phyloP scores from a whole-genome alignment of 1,140 invertebrate genomes.

The Holotrichia oblita region DNA sequence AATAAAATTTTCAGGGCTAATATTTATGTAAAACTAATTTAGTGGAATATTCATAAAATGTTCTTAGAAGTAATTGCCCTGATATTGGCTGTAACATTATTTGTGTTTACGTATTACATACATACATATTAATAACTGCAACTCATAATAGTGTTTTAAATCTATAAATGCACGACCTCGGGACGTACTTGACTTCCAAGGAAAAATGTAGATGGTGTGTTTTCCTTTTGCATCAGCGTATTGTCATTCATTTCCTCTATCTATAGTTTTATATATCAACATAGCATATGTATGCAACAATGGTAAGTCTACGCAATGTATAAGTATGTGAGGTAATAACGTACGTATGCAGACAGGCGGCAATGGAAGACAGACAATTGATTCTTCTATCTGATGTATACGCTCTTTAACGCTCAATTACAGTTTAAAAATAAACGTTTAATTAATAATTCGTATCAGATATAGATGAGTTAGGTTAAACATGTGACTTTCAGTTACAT shows the following conservation, averaged over 20 bases:
- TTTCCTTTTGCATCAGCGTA: constrained; percentile 23
- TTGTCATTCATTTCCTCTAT: constrained; percentile 27
- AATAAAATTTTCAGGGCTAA: too few species aligned
- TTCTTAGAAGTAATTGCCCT: too few species aligned
- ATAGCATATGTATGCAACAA: background rate
- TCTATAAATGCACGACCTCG: constrained; percentile 9
- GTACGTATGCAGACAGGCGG: constrained; percentile 21
- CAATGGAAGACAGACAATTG: constrained; percentile 22
- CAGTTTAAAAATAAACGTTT: constrained; percentile 27
- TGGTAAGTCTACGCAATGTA: background rate
- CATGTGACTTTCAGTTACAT: background rate
- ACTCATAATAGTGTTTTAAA: background rate
- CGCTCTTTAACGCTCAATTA: constrained; percentile 4
- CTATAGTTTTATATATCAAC: background rate
- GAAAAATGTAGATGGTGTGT: constrained; percentile 32
- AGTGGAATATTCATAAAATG: too few species aligned
- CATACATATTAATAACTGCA: constrained; percentile 20
- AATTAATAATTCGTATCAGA: background rate
- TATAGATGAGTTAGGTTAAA: constrained; percentile 9
- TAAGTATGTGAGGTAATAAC: constrained; percentile 20
- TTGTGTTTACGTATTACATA: background rate
- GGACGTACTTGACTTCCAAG: constrained; percentile 30
- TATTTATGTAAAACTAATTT: background rate
- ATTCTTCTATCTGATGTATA: background rate
- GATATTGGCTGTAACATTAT: background rate